Conservation (phyloP, 2,888 invertebrate genomes). For the Minunthozetes semirufus region DNA sequence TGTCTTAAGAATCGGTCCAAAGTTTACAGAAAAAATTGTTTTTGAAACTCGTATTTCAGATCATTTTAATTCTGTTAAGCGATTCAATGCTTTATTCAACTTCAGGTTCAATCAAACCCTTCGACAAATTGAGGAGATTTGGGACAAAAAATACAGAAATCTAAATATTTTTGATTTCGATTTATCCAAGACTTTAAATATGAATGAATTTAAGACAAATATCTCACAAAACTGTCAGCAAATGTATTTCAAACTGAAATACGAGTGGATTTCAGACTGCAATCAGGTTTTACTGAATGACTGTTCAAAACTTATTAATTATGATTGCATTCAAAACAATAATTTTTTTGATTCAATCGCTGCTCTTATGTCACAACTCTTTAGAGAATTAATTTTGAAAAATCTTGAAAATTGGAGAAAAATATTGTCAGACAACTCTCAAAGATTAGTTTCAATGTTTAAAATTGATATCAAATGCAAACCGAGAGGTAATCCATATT, state of each 20-base stretch:
- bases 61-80: neutral
- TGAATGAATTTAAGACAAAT: neutral
- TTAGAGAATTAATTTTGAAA: neutral
- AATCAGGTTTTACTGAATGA: constrained; percentile 3
- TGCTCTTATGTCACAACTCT: neutral
- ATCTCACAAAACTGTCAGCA: constrained; percentile 9
- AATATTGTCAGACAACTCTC: neutral
- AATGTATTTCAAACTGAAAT: constrained; percentile 1
- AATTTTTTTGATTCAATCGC: constrained; percentile 25
- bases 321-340: neutral
- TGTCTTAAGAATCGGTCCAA: neutral
- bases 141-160: constrained; percentile 7
- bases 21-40: neutral
- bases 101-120: neutral
- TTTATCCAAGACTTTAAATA: neutral
- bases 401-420: constrained; percentile 11
- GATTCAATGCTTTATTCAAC: neutral
- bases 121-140: neutral
- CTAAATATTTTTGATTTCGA: constrained; percentile 12
- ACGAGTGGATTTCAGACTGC: constrained; percentile 17
- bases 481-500: neutral
- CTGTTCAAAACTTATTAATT: neutral
- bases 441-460: neutral
- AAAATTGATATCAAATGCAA: neutral
- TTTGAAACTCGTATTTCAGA: too few species aligned